Conservation (phyloP, 1,140 invertebrate species). For the Carcinoscorpius rotundicauda region DNA sequence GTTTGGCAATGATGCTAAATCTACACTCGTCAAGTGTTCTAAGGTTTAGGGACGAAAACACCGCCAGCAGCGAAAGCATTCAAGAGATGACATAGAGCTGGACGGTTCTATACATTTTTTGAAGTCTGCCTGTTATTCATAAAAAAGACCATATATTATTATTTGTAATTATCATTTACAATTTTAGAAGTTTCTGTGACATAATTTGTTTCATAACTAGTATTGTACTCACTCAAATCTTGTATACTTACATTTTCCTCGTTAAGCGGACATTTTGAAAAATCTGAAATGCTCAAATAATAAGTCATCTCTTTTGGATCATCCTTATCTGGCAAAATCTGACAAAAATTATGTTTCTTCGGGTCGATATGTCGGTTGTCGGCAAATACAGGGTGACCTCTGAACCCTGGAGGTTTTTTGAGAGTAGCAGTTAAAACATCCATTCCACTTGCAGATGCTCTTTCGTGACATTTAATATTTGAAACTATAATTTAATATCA, state of each 20-base stretch:
- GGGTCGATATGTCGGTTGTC: conserved; percentile 52
- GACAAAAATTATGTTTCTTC: conserved; percentile 37
- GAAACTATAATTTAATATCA: background rate
- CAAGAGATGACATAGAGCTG: no score
- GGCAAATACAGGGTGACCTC: conserved; percentile 65
- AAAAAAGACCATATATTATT: no score
- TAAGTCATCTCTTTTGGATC: conserved; percentile 57
- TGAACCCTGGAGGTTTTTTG: conserved; percentile 63
- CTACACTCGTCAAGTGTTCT: no score
- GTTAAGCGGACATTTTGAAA: conserved; percentile 63
- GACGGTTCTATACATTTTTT: no score
- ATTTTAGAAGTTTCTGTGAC: no score
- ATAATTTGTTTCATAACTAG: no score
- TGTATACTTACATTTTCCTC: conserved; percentile 58
- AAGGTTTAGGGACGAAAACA: no score
- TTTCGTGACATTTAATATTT: conserved; percentile 1
- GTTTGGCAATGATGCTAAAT: no score
- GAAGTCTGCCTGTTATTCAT: no score
- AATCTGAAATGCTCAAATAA: conserved; percentile 59
- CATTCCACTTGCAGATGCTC: conserved; percentile 31
- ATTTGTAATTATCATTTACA: no score
- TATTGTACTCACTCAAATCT: no score
- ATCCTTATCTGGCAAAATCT: conserved; percentile 54
- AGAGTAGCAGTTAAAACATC: conserved; percentile 62
- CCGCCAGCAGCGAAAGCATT: no score